Evolutionary conservation across 2,113 vertebrate species (phyloP).

Genomic region (Egretta garzetta): DNA sequence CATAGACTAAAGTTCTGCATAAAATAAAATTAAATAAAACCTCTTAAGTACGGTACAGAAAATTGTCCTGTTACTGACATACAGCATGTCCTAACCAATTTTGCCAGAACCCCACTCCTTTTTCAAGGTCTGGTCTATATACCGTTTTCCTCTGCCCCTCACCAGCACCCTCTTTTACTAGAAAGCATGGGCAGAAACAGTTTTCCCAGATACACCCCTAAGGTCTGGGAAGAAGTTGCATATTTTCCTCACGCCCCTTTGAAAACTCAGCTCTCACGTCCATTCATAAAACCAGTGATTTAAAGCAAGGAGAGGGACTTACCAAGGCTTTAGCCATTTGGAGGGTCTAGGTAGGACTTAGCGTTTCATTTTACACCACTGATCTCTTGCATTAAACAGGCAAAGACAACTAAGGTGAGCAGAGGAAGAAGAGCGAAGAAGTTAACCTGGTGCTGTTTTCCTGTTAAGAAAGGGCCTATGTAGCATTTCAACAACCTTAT

Average conservation of each 20-base stretch:
- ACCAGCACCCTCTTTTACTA: background rate
- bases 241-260: background rate
- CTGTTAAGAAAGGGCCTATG: background rate
- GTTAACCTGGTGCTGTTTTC: background rate
- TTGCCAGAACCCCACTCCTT: background rate
- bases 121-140: background rate
- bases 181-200: background rate
- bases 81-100: background rate
- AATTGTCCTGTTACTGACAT: background rate
- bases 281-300: background rate
- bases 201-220: rapidly evolving
- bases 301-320: background rate
- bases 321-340: background rate
- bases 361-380: background rate
- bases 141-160: background rate
- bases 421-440: background rate
- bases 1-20: background rate
- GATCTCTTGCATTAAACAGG: background rate
- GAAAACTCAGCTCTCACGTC: background rate
- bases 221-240: background rate
- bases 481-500: background rate
- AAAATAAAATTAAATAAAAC: background rate
- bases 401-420: background rate
- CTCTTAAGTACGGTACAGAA: rapidly evolving
- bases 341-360: background rate